These are phyloP conservation scores for Meriones unguiculatus DNA, from an alignment of 2,113 vertebrate species.

Conservation along the genomic window DNA sequence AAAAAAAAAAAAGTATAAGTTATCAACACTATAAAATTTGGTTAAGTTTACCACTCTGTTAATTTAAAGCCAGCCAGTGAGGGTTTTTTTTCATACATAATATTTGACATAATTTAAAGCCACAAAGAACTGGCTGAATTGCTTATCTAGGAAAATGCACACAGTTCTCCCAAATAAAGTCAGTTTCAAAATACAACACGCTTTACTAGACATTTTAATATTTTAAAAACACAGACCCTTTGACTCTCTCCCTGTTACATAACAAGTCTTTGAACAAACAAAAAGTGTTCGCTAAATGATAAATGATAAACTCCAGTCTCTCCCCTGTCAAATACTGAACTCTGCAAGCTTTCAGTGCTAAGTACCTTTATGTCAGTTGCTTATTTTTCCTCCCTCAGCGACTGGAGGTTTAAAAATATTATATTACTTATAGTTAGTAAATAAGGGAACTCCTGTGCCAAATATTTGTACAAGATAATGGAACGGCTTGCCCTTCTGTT, in stretches of 20 bases:
- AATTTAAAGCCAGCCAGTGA: slow-evolving; percentile 44
- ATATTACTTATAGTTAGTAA: slow-evolving; percentile 84
- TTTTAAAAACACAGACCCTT: slow-evolving; percentile 62
- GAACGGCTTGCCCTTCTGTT: slow-evolving; percentile 78
- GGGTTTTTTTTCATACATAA: slow-evolving; percentile 1
- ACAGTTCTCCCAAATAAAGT: slow-evolving; percentile 56
- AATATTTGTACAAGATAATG: slow-evolving; percentile 86
- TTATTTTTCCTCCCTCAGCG: slow-evolving; percentile 75
- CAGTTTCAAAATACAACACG: slow-evolving; percentile 53
- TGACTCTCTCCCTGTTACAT: slow-evolving; percentile 48
- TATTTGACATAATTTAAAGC: slow-evolving; percentile 56
- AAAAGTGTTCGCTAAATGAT: slow-evolving; percentile 65
- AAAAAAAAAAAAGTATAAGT: slow-evolving; percentile 39
- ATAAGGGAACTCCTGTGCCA: slow-evolving; percentile 83
- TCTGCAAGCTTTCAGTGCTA: slow-evolving; percentile 59
- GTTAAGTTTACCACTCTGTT: slow-evolving; percentile 28
- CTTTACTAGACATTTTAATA: slow-evolving; percentile 52
- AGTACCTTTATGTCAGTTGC: slow-evolving; percentile 73
- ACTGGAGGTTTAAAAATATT: slow-evolving; percentile 81
- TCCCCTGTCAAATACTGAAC: slow-evolving; percentile 71
- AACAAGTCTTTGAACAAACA: slow-evolving; percentile 63
- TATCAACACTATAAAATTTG: slow-evolving; percentile 56
- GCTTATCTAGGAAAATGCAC: slow-evolving; percentile 60
- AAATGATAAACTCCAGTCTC: slow-evolving; percentile 78
- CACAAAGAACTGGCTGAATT: slow-evolving; percentile 37